Percentiles rank a stretch among this genome's conserved stretches.
Conservation (phyloP, 2,888 invertebrate genomes). For the Drosophila anomalata region DNA sequence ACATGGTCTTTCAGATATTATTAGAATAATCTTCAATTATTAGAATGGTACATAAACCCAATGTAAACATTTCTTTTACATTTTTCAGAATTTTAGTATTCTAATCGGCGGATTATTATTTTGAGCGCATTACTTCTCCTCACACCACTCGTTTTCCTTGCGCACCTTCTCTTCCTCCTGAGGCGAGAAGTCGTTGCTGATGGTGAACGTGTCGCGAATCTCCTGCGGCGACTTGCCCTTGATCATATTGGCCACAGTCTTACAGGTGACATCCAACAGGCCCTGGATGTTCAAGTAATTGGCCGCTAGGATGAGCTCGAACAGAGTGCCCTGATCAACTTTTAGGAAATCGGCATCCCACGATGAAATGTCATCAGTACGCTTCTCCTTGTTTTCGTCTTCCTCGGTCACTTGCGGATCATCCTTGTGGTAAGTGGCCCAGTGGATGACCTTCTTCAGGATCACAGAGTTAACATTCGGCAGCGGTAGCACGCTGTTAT, state of each 20-base stretch:
- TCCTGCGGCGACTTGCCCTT: constrained; percentile 81
- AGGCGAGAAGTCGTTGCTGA: constrained; percentile 37
- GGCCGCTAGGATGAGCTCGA: constrained; percentile 42
- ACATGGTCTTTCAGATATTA: background rate
- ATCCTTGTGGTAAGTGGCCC: constrained; percentile 97
- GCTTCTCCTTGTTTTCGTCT: constrained; percentile 98
- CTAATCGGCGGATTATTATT: background rate
- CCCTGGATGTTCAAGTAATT: constrained; percentile 47
- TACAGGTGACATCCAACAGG: constrained; percentile 40
- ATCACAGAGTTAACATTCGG: constrained; percentile 99
- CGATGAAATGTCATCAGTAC: constrained; percentile 92
- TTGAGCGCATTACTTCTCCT: constrained; percentile 69
- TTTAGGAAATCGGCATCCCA: constrained; percentile 99
- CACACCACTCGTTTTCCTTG: constrained; percentile 95
- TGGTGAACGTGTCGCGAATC: constrained; percentile 36
- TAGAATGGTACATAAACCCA: no score
- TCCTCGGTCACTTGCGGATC: constrained; percentile 98
- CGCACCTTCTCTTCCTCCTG: constrained; percentile 90
- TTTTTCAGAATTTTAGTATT: background rate
- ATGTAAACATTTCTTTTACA: background rate
- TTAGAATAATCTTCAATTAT: no score
- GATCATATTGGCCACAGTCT: constrained; percentile 51
- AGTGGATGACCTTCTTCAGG: constrained; percentile 95
- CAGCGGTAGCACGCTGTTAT: constrained; percentile 97
- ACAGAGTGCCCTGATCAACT: constrained; percentile 90